These are phyloP conservation scores for Oscheius sp. DNA, from an alignment of 2,888 invertebrate genomes.

Conservation along the genomic window DNA sequence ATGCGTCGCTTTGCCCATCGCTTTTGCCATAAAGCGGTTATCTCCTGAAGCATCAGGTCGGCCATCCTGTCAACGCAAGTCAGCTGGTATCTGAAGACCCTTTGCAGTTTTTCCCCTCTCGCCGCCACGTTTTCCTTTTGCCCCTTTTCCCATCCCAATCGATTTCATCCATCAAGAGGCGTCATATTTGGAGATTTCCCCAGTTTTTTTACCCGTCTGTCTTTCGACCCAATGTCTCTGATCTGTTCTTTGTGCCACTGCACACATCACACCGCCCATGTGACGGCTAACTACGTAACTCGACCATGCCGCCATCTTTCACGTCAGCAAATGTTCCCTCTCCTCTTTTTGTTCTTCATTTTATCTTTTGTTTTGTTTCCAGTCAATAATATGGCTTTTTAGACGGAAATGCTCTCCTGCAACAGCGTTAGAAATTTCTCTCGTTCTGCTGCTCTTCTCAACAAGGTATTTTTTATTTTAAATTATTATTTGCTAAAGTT, in stretches of 20 bases:
- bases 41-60: neutral
- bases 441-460: constrained; percentile 23
- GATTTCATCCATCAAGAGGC: neutral
- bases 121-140: too few species aligned
- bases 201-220: too few species aligned
- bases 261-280: constrained; percentile 27
- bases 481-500: neutral
- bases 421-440: constrained; percentile 23
- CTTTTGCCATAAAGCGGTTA: too few species aligned
- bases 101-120: too few species aligned
- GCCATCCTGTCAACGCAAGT: too few species aligned
- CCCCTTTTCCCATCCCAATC: neutral
- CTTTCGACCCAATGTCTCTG: neutral
- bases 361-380: neutral
- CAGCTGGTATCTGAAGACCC: too few species aligned
- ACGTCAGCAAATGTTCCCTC: neutral
- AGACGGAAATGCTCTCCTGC: constrained; percentile 23
- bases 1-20: neutral
- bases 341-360: neutral
- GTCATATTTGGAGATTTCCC: too few species aligned
- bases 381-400: neutral
- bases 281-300: constrained; percentile 21
- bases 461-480: constrained; percentile 3
- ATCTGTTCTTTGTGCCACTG: constrained; percentile 6
- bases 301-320: neutral